Conservation (phyloP, 1,140 invertebrate genomes). For the Aphaenogaster floridana region DNA sequence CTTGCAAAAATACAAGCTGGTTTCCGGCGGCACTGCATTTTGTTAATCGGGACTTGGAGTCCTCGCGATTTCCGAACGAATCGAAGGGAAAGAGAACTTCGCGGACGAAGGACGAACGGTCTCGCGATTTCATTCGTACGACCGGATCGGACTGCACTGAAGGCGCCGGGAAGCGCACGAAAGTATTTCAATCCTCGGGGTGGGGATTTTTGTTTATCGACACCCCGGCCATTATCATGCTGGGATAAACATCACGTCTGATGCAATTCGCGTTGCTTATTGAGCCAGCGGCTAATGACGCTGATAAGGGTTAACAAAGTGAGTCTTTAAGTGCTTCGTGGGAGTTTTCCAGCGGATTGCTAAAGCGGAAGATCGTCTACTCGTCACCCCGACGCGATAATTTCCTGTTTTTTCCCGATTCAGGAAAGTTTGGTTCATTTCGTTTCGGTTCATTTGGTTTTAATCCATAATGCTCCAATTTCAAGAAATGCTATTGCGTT, state of each 20-base stretch:
- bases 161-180: slow-evolving; percentile 62
- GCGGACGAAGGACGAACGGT: background rate
- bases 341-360: slow-evolving; percentile 77
- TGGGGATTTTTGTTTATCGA: slow-evolving; percentile 82
- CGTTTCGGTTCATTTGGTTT: background rate
- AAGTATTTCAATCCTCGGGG: slow-evolving; percentile 81
- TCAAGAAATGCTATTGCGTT: background rate
- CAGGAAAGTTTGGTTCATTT: background rate
- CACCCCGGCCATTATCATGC: slow-evolving; percentile 78
- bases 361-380: slow-evolving; percentile 52
- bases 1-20: background rate
- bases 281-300: slow-evolving; percentile 82
- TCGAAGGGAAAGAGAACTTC: background rate
- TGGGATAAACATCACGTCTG: slow-evolving; percentile 84
- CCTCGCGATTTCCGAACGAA: background rate
- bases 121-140: slow-evolving; percentile 20
- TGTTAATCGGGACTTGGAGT: background rate
- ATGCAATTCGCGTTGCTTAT: slow-evolving; percentile 83
- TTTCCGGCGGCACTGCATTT: background rate
- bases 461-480: background rate
- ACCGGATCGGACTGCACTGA: slow-evolving; percentile 73
- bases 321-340: slow-evolving; percentile 76
- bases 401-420: background rate
- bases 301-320: slow-evolving; percentile 82
- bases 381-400: slow-evolving; percentile 17